Evolutionary conservation across 2,113 vertebrate genomes (phyloP), one percentile per base, ranked within the genome.

Genomic region (Podarcis raffonei): DNA sequence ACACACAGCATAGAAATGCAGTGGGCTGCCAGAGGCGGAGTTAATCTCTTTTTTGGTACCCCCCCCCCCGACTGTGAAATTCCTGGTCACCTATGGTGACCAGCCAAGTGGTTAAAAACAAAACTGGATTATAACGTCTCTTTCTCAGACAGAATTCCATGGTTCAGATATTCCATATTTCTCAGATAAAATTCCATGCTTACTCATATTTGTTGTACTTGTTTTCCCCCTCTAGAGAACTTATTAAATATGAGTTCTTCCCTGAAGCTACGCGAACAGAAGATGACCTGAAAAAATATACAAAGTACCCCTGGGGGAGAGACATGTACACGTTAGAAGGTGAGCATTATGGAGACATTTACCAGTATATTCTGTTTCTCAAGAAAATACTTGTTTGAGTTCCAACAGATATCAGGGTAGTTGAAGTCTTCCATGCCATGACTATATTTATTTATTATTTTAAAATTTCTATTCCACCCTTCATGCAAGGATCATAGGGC

Each of bases 231-330:
- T 93, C 89, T 92, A 99, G 99, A 94, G 99, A 99, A 91, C 97
- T 99, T 90, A 99, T 99, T 80, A 99, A 99, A 95, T 99, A 99
- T 22, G 98, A 99, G 96, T 99, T 99, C 95, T 99, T 99, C 95
- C 99, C 98, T 79, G 99, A 99, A 97, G 98, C 99, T 87, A 98
- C 97, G 35, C 97, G 99, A 93, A 99, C 97, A 82, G 98, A 99
- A 69, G 98, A 98, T 42, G 99, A 99, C 93, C 95, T 99, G 81
- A 99, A 98, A 95, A 99, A 97, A 94, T 97, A 98, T 93, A 97
- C 98, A 62, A 98, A 95, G 87, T 99, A 99, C 86, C 99, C 99
- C 9, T 99, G 99, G 99, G 99, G 99, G 18, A 96, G 99, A 90
- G 99, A 99, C 94, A 99, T 99, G 95, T 99, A 99, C 91, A 99